Conservation (phyloP, 2,113 vertebrate genomes). For the Oncorhynchus keta region DNA sequence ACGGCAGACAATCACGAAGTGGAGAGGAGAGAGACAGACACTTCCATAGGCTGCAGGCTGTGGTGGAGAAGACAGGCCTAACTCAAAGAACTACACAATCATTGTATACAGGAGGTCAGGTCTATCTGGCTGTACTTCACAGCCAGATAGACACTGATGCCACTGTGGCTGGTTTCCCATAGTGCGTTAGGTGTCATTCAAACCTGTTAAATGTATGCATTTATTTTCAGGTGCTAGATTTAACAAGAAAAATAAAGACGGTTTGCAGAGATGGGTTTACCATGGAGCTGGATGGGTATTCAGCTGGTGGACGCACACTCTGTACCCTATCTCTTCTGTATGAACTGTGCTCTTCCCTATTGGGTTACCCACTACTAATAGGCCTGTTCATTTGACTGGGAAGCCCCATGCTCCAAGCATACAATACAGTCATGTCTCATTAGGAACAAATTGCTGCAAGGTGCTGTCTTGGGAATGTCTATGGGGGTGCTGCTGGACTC, state of each 20-base stretch:
- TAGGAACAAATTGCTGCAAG: slow-evolving; percentile 20
- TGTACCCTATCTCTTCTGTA: background rate
- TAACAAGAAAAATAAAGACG: background rate
- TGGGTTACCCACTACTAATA: background rate
- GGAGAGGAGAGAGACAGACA: background rate
- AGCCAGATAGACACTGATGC: background rate
- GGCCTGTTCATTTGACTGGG: background rate
- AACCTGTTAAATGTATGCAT: background rate
- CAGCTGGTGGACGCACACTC: background rate
- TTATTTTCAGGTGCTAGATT: background rate
- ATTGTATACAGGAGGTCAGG: too few species aligned
- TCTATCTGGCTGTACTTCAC: background rate
- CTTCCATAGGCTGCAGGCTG: background rate
- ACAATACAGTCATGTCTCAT: slow-evolving; percentile 37
- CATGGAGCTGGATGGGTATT: background rate
- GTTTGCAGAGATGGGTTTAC: background rate
- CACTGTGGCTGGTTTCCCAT: background rate
- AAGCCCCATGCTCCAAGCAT: slow-evolving; percentile 5
- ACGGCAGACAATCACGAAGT: background rate
- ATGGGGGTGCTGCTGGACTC: slow-evolving; percentile 4
- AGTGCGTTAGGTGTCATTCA: background rate
- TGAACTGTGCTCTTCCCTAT: background rate
- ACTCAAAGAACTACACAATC: background rate
- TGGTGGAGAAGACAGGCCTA: background rate
- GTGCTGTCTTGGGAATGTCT: slow-evolving; percentile 11